Percentiles rank a stretch among this genome's conserved stretches.
These are phyloP conservation scores for Drosophila robusta DNA, from an alignment of 2,888 invertebrate genomes.

Conservation along the genomic window DNA sequence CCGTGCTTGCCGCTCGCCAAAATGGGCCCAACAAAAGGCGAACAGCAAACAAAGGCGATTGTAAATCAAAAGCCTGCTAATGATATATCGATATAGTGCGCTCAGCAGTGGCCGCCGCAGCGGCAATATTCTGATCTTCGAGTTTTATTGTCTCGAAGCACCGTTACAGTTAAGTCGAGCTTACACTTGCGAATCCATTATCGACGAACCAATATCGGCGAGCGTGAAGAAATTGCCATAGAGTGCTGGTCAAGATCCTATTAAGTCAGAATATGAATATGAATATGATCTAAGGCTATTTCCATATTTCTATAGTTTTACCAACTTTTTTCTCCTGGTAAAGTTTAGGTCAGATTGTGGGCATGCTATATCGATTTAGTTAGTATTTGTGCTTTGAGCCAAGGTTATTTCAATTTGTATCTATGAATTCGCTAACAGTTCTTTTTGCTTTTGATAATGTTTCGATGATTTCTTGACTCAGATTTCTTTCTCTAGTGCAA, in stretches of 20 bases:
- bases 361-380: no score
- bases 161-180: conserved; percentile 55
- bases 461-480: background rate
- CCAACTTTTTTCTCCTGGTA: no score
- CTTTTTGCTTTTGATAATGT: background rate
- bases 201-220: background rate
- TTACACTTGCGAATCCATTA: conserved; percentile 54
- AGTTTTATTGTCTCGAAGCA: conserved; percentile 62
- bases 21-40: conserved; percentile 66
- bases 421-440: no score
- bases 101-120: conserved; percentile 36
- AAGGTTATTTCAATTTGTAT: no score
- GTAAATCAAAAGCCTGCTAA: conserved; percentile 78
- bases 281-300: background rate
- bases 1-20: conserved; percentile 47
- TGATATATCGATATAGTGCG: conserved; percentile 76
- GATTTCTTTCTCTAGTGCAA: conserved; percentile 26
- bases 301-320: no score
- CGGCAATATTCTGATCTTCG: conserved; percentile 62
- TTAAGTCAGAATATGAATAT: background rate
- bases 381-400: no score
- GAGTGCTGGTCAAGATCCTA: no score
- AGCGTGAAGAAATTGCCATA: background rate
- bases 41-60: conserved; percentile 72
- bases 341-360: no score